phyloP scores from a whole-genome alignment of 2,888 invertebrate genomes.

The Chalcis sispes region DNA sequence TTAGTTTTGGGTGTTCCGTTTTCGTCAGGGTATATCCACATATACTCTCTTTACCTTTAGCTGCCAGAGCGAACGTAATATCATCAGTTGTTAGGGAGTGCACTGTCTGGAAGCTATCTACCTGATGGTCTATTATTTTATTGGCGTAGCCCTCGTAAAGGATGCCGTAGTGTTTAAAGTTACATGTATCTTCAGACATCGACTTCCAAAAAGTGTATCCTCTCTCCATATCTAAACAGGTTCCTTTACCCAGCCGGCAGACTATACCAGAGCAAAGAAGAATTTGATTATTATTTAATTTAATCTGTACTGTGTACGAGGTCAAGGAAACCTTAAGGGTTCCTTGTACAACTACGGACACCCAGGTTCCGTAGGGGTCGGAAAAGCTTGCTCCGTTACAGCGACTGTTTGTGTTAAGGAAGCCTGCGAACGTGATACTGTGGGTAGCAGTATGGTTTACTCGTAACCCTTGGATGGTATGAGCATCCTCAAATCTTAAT shows the following conservation, averaged over 20 bases:
- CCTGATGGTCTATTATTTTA: neutral
- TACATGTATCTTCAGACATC: neutral
- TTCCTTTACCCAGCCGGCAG: slow-evolving; percentile 23
- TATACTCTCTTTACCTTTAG: too few relatives aligned
- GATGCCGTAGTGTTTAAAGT: neutral
- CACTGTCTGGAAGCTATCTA: neutral
- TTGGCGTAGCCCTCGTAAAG: neutral
- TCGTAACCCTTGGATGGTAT: neutral
- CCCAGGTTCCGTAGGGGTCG: slow-evolving; percentile 57
- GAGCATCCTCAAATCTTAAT: neutral
- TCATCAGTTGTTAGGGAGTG: slow-evolving; percentile 41
- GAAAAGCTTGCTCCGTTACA: slow-evolving; percentile 56
- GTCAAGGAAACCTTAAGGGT: slow-evolving; percentile 1
- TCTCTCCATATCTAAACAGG: neutral
- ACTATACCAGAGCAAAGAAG: slow-evolving; percentile 19
- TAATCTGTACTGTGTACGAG: slow-evolving; percentile 9
- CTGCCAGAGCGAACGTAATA: too few relatives aligned
- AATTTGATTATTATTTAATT: slow-evolving; percentile 45
- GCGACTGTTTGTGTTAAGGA: slow-evolving; percentile 21
- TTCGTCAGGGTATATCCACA: too few relatives aligned
- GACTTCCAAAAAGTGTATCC: slow-evolving; percentile 4
- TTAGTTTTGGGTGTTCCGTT: too few relatives aligned
- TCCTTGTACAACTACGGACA: slow-evolving; percentile 50
- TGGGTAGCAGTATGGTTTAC: neutral
- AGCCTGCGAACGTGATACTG: neutral